Evolutionary conservation across 92 coral and sea anemone genomes (phyloP).

Genomic region (Nematostella vectensis): DNA sequence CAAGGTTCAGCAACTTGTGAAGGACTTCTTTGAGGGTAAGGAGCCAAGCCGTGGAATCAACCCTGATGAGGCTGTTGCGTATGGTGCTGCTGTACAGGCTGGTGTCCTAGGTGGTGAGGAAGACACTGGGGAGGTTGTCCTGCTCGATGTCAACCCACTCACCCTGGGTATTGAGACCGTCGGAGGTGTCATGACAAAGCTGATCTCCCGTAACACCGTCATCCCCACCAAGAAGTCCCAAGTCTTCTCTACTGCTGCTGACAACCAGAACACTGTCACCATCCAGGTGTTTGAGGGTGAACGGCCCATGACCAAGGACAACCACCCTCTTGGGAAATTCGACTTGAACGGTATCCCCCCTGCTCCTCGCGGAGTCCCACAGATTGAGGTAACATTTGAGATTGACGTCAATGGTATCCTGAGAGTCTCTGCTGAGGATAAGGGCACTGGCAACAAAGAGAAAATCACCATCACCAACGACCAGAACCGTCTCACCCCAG

Average conservation of each 20-base stretch:
- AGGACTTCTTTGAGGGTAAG: slow-evolving; percentile 80
- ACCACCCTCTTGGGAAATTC: slow-evolving; percentile 93
- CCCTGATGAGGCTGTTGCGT: slow-evolving; percentile 99
- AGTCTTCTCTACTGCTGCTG: slow-evolving; percentile 99
- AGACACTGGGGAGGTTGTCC: slow-evolving; percentile 96
- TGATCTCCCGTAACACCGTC: slow-evolving; percentile 87
- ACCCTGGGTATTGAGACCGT: slow-evolving; percentile 98
- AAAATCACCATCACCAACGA: slow-evolving; percentile 98
- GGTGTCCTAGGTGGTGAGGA: slow-evolving; percentile 98
- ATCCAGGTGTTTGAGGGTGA: slow-evolving; percentile 97
- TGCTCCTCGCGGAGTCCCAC: slow-evolving; percentile 99
- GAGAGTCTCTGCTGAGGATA: slow-evolving; percentile 97
- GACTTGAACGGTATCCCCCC: slow-evolving; percentile 97
- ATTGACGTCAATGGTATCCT: slow-evolving; percentile 98
- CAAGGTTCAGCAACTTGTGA: slow-evolving; percentile 84
- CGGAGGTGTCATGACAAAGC: slow-evolving; percentile 99
- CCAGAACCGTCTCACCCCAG: slow-evolving; percentile 94
- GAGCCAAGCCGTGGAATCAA: slow-evolving; percentile 98
- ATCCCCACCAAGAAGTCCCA: slow-evolving; percentile 98
- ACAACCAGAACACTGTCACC: slow-evolving; percentile 98
- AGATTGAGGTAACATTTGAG: slow-evolving; percentile 94
- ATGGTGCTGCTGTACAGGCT: slow-evolving; percentile 99
- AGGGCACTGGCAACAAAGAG: slow-evolving; percentile 98
- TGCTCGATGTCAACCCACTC: slow-evolving; percentile 93
- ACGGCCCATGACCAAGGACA: slow-evolving; percentile 95